Evolutionary conservation across 2,888 invertebrate species (phyloP), one percentile per base, ranked within the genome.

Genomic region (Andrena fulva): DNA sequence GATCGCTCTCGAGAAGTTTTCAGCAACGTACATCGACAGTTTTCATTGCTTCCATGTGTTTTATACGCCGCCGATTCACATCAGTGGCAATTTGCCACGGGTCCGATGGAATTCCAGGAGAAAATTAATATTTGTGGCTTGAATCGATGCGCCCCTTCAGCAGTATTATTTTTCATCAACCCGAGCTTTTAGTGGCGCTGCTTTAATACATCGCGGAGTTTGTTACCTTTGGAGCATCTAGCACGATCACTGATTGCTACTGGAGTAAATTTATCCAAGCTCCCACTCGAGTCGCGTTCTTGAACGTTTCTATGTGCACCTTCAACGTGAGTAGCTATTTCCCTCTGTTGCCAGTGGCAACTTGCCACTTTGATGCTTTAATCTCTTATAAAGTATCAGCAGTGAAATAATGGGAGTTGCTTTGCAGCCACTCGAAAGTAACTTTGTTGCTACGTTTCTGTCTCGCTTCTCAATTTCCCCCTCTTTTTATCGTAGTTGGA

Each of bases 1-100:
- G 79, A 71, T 64, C 71, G 50, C 20, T 56, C 60, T 75, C 78
- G 54, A 50, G 72, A 72, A 63, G 54, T 67, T 33, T 27, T 52
- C 62, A 5, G 0, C 4, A 4, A 50, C 35, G n/a, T n/a, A n/a
- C 52, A n/a, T 8, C 29, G 20, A 33, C 10, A 16, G 33, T 20
- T 62, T 62, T 20, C 0, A 24, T 42, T 42, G 10, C 24, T 12
- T 27, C 24, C 27, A 4, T 10, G 10, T 4, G 27, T 24, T 56
- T 56, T 56, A 10, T 27, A 56, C 16, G 1, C 16, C 5, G 16
- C 4, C 42, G 42, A 16, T 42, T 16, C 16, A 42, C 42, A 42
- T 42, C 42, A 42, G 16, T 42, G 42, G 42, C 42, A 42, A 42
- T 42, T 42, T 16, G 42, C 42, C 42, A 42, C 42, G 42, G 5